Conservation (phyloP, 2,113 vertebrate genomes). For the Melanotaenia duboulayi region DNA sequence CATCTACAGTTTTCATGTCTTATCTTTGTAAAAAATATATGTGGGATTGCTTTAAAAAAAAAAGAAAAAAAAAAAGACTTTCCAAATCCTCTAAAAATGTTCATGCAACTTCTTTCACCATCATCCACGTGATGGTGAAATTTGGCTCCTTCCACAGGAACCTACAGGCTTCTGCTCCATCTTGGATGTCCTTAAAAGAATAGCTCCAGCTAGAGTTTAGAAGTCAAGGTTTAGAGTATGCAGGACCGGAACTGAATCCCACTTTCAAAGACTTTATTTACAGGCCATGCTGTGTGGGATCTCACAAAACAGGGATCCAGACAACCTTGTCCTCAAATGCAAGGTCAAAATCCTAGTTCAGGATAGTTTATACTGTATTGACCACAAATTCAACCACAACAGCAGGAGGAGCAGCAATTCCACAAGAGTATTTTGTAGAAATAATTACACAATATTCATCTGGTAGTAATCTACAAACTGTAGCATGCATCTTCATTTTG, state of each 20-base stretch:
- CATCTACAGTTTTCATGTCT: neutral
- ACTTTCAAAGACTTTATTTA: slow-evolving; percentile 10
- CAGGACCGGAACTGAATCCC: slow-evolving; percentile 13
- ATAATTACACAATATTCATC: slow-evolving; percentile 48
- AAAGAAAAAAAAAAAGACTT: no score
- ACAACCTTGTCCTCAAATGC: slow-evolving; percentile 33
- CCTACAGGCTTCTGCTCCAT: neutral
- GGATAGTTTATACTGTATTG: slow-evolving; percentile 31
- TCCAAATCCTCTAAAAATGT: no score
- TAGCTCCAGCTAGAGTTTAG: slow-evolving; percentile 1
- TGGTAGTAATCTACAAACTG: slow-evolving; percentile 53
- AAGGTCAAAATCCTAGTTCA: slow-evolving; percentile 37
- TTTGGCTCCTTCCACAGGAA: neutral
- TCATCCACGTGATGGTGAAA: no score
- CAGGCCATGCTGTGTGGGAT: slow-evolving; percentile 34
- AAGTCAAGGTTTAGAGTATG: neutral
- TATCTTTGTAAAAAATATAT: neutral
- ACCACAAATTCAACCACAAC: slow-evolving; percentile 36
- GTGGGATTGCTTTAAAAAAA: neutral
- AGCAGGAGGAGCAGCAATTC: slow-evolving; percentile 34
- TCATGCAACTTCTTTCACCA: no score
- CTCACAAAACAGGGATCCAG: slow-evolving; percentile 18
- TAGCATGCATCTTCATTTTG: slow-evolving; percentile 37
- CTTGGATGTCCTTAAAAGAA: slow-evolving; percentile 2
- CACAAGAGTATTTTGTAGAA: slow-evolving; percentile 22